phyloP scores from a whole-genome alignment of 2,797 vertebrate genomes.

The Microcaecilia unicolor region DNA sequence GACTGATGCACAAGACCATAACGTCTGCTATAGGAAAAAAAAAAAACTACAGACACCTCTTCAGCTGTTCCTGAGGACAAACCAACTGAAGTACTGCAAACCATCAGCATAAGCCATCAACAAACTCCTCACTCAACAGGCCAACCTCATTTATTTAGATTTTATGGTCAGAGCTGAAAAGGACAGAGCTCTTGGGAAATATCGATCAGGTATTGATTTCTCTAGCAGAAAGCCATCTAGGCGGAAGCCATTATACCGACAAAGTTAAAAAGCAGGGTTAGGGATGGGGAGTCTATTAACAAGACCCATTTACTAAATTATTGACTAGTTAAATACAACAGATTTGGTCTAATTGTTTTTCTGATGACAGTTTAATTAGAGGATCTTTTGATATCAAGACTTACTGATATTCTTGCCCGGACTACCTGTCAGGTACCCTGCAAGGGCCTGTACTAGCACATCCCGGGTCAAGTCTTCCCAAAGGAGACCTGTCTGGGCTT shows the following conservation, averaged over 20 bases:
- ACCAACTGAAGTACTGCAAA: not conserved
- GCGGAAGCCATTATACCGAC: conserved; percentile 6
- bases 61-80: not conserved
- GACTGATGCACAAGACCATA: not conserved
- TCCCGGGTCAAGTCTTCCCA: too few relatives aligned
- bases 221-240: conserved; percentile 10
- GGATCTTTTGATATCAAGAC: conserved; percentile 26
- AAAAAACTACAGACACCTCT: too few relatives aligned
- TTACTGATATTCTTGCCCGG: conserved; percentile 2
- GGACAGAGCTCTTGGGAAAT: conserved; percentile 9
- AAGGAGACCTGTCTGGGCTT: too few relatives aligned
- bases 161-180: not conserved
- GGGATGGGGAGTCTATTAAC: conserved; percentile 49
- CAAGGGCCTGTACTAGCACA: too few relatives aligned
- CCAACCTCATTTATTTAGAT: not conserved
- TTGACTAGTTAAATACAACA: conserved; percentile 43
- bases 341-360: conserved; percentile 48
- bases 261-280: too few relatives aligned
- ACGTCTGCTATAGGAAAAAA: too few relatives aligned
- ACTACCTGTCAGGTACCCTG: not conserved
- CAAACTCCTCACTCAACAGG: not conserved
- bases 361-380: conserved; percentile 52
- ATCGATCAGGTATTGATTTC: conserved; percentile 29
- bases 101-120: not conserved
- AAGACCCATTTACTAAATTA: conserved; percentile 46